Percentiles rank a stretch among this genome's conserved stretches.
phyloP scores from a whole-genome alignment of 2,888 invertebrate species.

The Drosophila nr. perissopoda region DNA sequence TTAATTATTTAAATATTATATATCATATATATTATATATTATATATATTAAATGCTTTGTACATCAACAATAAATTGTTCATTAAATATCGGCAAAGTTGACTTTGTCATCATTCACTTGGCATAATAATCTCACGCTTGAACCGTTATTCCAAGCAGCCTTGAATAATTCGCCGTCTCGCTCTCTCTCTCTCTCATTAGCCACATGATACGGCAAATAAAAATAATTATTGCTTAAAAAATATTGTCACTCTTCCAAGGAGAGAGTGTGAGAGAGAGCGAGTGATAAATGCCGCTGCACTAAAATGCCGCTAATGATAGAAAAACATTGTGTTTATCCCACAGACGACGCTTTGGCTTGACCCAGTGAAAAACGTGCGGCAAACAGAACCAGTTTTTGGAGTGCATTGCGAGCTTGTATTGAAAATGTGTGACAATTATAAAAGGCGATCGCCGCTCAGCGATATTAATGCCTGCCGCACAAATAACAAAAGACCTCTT shows the following conservation, averaged over 20 bases:
- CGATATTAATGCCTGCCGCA: constrained; percentile 62
- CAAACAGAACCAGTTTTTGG: constrained; percentile 56
- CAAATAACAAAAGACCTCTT: constrained; percentile 52
- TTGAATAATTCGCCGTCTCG: constrained; percentile 30
- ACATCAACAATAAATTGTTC: background rate
- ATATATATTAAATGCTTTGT: background rate
- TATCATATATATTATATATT: background rate
- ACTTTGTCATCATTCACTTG: constrained; percentile 1
- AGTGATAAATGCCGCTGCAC: constrained; percentile 41
- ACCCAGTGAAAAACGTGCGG: constrained; percentile 45
- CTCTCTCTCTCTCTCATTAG: constrained; percentile 46
- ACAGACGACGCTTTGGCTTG: constrained; percentile 38
- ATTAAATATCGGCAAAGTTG: constrained; percentile 6
- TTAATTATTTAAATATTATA: background rate
- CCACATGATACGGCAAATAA: constrained; percentile 59
- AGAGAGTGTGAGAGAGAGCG: constrained; percentile 1
- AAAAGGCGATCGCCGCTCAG: constrained; percentile 65
- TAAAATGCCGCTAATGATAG: constrained; percentile 64
- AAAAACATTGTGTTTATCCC: constrained; percentile 23
- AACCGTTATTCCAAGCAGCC: constrained; percentile 62
- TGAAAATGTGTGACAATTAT: constrained; percentile 77
- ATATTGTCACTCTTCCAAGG: constrained; percentile 18
- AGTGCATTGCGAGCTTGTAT: constrained; percentile 31
- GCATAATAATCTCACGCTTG: constrained; percentile 16
- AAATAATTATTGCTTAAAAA: constrained; percentile 45